Base-by-base conservation (phyloP, 2,797 vertebrate species). In the Epinephelus coioides region DNA sequence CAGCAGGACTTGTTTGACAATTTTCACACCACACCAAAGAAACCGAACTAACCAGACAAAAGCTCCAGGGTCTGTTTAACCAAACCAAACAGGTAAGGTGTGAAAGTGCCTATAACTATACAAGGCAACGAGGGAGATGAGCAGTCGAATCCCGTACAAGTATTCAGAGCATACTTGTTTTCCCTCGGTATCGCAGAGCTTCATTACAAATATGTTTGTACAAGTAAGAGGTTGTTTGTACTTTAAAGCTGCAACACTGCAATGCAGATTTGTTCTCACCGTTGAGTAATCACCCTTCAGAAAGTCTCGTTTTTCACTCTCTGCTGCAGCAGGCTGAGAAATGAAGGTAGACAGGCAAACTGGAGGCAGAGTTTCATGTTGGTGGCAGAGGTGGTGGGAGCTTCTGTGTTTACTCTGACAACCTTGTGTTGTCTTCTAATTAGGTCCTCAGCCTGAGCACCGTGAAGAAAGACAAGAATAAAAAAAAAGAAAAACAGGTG, bases 391-490 rank as follows among this genome's bases (percentile, higher is more conserved):
- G 68, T 64, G 62, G n/a, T 19, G 67, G 55, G 46, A 69, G 78
- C 65, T 60, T 50, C 21, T 63, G 64, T 63, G 64, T 84, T 86
- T 85, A 14, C 57, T 60, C 61, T 57, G 70, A 75, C 63, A 68
- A 64, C 17, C 56, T 68, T 46, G 51, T 81, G 77, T 76, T 61
- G 65, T 79, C 59, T 67, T 55, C 65, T 89, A 86, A 89, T 91
- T 81, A 89, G 78, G 60, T 72, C 18, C 68, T 85, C 69, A 59
- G 78, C 30, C 21, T 79, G 75, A 80, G 70, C 66, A 69, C 30
- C 9, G 50, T 30, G 60, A 82, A 64, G 27, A 63, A n/a, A 75
- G 34, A 46, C 63, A 9, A 55, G 43, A 23, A 21, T 18, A 4
- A 34, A 18, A 55, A 68, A 54, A 3, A 68, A 27, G 13, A 25